A percentile compares a stretch with the other conserved stretches of the same genome.
phyloP scores from a whole-genome alignment of 2,113 vertebrate species.

The Macquaria ambigua region DNA sequence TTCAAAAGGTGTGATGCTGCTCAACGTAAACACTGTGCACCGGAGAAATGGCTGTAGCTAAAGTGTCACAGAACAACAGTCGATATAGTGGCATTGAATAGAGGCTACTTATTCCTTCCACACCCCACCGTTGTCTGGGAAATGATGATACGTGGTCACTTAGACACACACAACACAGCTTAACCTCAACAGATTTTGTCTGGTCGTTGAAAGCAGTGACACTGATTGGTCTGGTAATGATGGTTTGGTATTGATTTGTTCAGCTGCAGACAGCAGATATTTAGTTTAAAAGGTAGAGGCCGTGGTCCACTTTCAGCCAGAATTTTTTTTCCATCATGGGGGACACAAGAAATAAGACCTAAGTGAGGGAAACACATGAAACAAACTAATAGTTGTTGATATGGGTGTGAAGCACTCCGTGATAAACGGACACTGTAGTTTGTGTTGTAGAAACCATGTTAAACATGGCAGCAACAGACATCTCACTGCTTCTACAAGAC shows the following conservation, averaged over 20 bases:
- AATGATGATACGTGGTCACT: constrained; percentile 23
- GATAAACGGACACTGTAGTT: not conserved
- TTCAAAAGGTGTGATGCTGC: not conserved
- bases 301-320: not conserved
- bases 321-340: not conserved
- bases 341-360: not conserved
- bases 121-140: not conserved
- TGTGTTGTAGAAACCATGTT: not conserved
- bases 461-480: constrained; percentile 5
- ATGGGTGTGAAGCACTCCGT: not conserved
- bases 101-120: not conserved
- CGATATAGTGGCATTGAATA: not conserved
- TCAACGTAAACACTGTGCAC: not conserved
- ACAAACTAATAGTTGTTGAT: not conserved
- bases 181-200: constrained; percentile 13
- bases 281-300: constrained; percentile 19
- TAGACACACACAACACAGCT: constrained; percentile 19
- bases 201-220: constrained; percentile 39
- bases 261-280: constrained; percentile 25
- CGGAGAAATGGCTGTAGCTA: not conserved
- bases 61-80: not conserved
- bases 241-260: constrained; percentile 30
- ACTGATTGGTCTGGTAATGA: constrained; percentile 31
- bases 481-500: not conserved
- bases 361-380: not conserved